These are phyloP conservation scores for Arvicanthis niloticus DNA, from an alignment of 2,113 vertebrate genomes.

Conservation along the genomic window DNA sequence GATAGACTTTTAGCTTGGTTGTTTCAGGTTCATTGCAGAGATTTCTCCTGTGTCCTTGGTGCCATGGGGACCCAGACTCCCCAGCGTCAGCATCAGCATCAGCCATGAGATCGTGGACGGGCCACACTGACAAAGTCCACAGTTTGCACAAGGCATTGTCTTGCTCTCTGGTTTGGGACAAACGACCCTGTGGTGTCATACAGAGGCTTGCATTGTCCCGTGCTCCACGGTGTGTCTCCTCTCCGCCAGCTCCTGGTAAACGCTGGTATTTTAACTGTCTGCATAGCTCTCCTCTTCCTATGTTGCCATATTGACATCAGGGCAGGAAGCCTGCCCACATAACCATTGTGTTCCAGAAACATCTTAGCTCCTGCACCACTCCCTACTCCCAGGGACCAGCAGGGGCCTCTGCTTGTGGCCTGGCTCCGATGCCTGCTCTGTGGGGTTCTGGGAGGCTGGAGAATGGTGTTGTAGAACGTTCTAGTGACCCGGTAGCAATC, in stretches of 20 bases:
- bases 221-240: not conserved
- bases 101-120: rapidly evolving
- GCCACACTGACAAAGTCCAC: rapidly evolving
- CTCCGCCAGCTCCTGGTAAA: not conserved
- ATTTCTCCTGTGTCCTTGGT: not conserved
- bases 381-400: not conserved
- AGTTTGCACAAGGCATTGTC: not conserved
- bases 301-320: not conserved
- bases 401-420: not conserved
- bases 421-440: not conserved
- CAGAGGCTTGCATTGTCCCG: not conserved
- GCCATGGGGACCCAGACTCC: not conserved
- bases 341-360: not conserved
- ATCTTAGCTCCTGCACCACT: not conserved
- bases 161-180: not conserved
- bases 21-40: not conserved
- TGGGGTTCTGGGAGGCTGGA: not conserved
- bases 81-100: rapidly evolving
- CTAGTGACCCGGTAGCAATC: too few species aligned
- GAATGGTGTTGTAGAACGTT: constrained; percentile 29
- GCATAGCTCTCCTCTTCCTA: not conserved
- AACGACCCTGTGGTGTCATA: not conserved
- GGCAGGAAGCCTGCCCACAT: not conserved
- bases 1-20: not conserved
- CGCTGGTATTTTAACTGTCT: not conserved